Base-by-base conservation (phyloP, 2,888 invertebrate species). In the Drosophila ochracea region DNA sequence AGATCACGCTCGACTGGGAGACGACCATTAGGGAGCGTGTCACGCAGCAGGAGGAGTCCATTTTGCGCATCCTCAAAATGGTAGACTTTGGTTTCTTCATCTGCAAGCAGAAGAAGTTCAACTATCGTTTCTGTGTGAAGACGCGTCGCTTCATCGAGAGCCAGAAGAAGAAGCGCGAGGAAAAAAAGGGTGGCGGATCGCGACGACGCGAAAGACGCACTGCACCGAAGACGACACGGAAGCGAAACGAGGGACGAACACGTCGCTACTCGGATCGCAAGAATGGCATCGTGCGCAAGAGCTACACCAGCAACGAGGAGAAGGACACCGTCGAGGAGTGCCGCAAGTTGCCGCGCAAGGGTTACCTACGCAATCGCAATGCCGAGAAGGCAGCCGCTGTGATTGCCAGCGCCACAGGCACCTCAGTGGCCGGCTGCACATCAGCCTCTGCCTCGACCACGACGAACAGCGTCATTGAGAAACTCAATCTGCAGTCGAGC, bases 11-110 rank as follows among this genome's bases (percentile, higher is more conserved):
- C 7, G 95, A 97, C 89, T 97, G 97, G 97, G 93, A 93, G 78
- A 91, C 93, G 2, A 93, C 92, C 0, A 92, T 93, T 43, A 87
- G 93, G 11, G 93, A 93, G 52, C 91, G 92, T 33, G 92, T 93
- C 3, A 93, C 93, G 3, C 58, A 89, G 0, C 94, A 95, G 75
- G 97, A 97, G 91, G 97, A 97, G 92, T 95, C 96, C 63, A 94
- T 97, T 31, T 93, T 97, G 77, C 95, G 98, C 82, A 95, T 96
- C 50, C 94, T 96, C 66, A 97, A 97, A 92, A 95, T 98, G 89
- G 94, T 97, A 39, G 95, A 96, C 79, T 98, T 98, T 93, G 98
- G 97, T 4, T 93, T 93, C 82, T 93, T 93, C 52, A 92, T 93
- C 19, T 93, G 93, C 82, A 93, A 93, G 63, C 92, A 93, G 71